Evolutionary conservation across 2,113 vertebrate species (phyloP).

Genomic region (Neodontobutis hainanensis): DNA sequence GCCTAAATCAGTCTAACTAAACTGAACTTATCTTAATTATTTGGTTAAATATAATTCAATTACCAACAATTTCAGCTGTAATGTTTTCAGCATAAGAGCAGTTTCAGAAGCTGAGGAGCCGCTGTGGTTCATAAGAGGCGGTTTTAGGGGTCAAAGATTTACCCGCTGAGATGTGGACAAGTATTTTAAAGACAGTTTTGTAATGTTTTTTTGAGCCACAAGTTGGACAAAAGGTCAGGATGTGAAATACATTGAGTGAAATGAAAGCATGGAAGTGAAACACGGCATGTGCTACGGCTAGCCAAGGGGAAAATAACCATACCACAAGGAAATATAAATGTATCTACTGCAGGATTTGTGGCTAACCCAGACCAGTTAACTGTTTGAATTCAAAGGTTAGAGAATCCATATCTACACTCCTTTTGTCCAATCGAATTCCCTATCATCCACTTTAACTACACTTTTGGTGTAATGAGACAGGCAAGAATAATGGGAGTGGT

Average conservation of each 20-base stretch:
- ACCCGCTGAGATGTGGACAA: constrained; percentile 1
- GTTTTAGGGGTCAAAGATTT: background rate
- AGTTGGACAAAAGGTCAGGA: constrained; percentile 1
- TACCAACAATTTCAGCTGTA: too few species aligned
- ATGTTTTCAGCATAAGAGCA: too few species aligned
- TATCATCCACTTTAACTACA: background rate
- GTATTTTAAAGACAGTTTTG: background rate
- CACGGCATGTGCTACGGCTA: background rate
- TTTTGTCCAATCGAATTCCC: background rate
- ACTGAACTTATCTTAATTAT: too few species aligned
- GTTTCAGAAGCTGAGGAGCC: background rate
- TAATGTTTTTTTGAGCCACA: background rate
- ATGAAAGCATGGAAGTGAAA: constrained; percentile 4
- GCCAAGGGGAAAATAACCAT: constrained; percentile 6
- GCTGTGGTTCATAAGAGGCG: background rate
- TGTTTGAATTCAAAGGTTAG: background rate
- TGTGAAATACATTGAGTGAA: constrained; percentile 5
- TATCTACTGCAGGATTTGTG: background rate
- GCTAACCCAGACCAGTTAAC: background rate
- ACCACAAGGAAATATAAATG: constrained; percentile 3
- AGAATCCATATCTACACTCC: background rate
- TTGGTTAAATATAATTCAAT: too few species aligned
- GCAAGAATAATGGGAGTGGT: background rate
- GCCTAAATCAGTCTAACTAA: too few species aligned
- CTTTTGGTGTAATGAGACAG: background rate